Percentiles rank a stretch among this genome's conserved stretches.
Evolutionary conservation across 2,797 vertebrate species (phyloP).

Genomic region (Sarcoramphus papa): DNA sequence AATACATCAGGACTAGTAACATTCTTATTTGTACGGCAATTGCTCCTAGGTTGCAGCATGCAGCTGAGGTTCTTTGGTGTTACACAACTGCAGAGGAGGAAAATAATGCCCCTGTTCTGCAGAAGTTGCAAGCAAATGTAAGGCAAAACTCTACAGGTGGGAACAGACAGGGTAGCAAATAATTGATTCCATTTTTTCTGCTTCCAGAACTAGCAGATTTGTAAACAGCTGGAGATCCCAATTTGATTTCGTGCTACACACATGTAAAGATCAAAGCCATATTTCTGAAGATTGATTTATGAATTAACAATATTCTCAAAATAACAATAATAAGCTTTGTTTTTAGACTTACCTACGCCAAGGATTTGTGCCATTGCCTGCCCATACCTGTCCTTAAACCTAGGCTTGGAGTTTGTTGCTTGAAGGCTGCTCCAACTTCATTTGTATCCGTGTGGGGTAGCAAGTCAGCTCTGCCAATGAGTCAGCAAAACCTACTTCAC

Average conservation of each 20-base stretch:
- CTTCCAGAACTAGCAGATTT: constrained; percentile 5
- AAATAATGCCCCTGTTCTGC: not conserved
- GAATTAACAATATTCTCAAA: constrained; percentile 17
- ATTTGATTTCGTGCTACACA: not conserved
- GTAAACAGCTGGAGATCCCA: constrained; percentile 19
- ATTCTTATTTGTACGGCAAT: not conserved
- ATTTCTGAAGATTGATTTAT: constrained; percentile 14
- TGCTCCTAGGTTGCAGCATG: not conserved
- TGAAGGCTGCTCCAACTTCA: not conserved
- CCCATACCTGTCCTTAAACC: not conserved
- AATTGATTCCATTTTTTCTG: not conserved
- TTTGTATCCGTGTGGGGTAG: not conserved
- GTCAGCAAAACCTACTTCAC: not conserved
- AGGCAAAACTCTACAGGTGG: not conserved
- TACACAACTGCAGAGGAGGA: not conserved
- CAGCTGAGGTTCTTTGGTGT: not conserved
- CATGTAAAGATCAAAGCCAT: not conserved
- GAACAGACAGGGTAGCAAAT: not conserved
- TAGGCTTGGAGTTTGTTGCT: not conserved
- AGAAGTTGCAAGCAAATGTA: not conserved
- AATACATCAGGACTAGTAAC: accelerated
- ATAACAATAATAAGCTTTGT: not conserved
- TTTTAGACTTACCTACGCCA: not conserved
- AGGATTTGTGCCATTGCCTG: not conserved
- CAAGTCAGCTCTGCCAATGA: not conserved